Base-by-base conservation (phyloP, 2,888 invertebrate genomes). In the Amaurobius ferox region DNA sequence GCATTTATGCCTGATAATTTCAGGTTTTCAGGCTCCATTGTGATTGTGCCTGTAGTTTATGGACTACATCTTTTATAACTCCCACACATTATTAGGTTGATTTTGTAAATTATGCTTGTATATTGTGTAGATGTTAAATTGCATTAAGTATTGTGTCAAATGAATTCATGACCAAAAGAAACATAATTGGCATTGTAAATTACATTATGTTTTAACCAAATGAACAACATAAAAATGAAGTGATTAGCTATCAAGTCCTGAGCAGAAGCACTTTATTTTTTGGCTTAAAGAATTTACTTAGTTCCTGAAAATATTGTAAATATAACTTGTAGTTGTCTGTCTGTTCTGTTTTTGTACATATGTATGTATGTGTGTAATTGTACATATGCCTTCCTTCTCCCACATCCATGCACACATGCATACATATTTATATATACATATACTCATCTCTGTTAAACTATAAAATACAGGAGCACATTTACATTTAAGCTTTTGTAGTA, bases 21-120 rank as follows among this genome's bases (percentile, higher is more conserved):
- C 55, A 40, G 32, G 29, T 71, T 68, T 16, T 76, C 70, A 83
- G 44, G 32, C 61, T 74, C 61, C 48, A 71, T 76, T 83, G 71
- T 83, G 76, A 44, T 76, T 77, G 76, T 83, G 70, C 83, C 71
- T 76, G 64, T 83, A 71, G 70, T 83, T 48, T 70, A 74, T 40
- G 76, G 32, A 71, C 55, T 74, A 19, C 35, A 32, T 64, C 40
- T 76, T 78, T 77, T 73, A 44, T 72, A 77, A 64, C 77, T 71
- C 76, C 77, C 72, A 72, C 48, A 55, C 13, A 70, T 28, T 30
- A 23, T 66, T 71, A 29, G 44, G 35, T 55, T 61, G 35, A 72
- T 77, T 55, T 78, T 85, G 71, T 85, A 79, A 73, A 68, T 74
- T 70, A 68, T 76, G 77, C 85, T 67, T 85, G 78, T 85, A 85